phyloP scores from a whole-genome alignment of 2,797 vertebrate genomes.

The Tapirus indicus region DNA sequence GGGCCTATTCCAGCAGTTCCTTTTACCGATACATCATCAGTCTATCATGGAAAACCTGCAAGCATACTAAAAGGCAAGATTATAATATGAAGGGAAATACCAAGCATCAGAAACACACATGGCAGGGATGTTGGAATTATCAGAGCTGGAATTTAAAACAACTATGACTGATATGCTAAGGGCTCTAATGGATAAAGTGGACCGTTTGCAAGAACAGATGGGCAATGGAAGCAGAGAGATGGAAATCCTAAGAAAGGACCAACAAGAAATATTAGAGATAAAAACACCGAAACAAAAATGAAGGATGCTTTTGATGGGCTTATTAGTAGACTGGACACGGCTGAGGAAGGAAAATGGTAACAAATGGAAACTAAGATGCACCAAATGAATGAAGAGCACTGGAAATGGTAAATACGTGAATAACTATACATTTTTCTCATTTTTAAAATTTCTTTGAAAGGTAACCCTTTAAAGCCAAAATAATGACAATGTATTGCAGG shows the following conservation, averaged over 20 bases:
- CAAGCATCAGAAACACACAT: not conserved
- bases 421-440: not conserved
- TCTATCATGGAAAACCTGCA: not conserved
- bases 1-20: not conserved
- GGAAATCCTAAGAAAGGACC: not conserved
- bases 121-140: not conserved
- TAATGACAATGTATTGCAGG: not conserved
- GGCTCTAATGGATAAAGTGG: not conserved
- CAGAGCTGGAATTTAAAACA: not conserved
- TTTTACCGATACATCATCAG: not conserved
- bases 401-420: not conserved
- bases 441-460: not conserved
- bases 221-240: not conserved
- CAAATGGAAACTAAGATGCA: not conserved
- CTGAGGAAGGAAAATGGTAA: not conserved
- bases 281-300: not conserved
- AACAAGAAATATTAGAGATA: not conserved
- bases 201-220: not conserved
- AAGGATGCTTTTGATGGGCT: not conserved
- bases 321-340: not conserved
- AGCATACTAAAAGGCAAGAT: not conserved
- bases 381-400: not conserved
- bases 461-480: not conserved
- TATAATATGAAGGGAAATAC: not conserved
- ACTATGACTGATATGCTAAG: not conserved